Base-by-base conservation (phyloP, 2,797 vertebrate species). In the Paratrypauchen microcephalus region DNA sequence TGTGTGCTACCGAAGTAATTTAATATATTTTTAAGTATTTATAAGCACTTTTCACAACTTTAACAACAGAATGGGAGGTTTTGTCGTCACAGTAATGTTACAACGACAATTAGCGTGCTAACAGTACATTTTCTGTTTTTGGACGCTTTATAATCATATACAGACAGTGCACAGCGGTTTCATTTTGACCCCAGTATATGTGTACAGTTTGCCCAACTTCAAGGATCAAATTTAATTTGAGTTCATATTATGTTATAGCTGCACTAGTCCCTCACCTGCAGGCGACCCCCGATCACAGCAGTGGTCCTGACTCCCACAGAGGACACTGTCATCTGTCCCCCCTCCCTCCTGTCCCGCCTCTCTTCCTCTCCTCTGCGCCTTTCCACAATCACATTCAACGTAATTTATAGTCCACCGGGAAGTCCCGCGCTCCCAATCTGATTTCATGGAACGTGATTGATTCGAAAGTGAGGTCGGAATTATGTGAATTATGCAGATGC, bases 391-490 rank as follows among this genome's bases (percentile, higher is more conserved):
- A 36, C 67, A 68, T 63, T 23, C 54, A 8, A 8, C 60, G 13
- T 19, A 48, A 45, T 18, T 67, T 48, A 36, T 55, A 32, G 67
- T 62, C n/a, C 16, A 26, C 11, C 62, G 8, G 1, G 11, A 72
- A 65, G 26, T 68, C 70, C 15, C 11, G 23, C 12, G 21, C 18
- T 24, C 21, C 16, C 3, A 23, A 59, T 67, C 74, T 61, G 66
- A 71, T 72, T 66, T 65, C 21, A 72, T 50, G 56, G 63, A 36
- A 8, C 7, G n/a, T 67, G 73, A 77, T n/a, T 72, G 65, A 75
- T 70, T 83, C 63, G 47, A 57, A 71, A 69, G 48, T 52, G 70
- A 72, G 77, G 73, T 73, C 68, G 59, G 57, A 77, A 76, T 56
- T 15, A 59, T 63, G 62, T 71, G 47, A 74, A 81, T 68, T 76